Evolutionary conservation across 2,113 vertebrate species (phyloP).

Genomic region (Ceyx margarethae): DNA sequence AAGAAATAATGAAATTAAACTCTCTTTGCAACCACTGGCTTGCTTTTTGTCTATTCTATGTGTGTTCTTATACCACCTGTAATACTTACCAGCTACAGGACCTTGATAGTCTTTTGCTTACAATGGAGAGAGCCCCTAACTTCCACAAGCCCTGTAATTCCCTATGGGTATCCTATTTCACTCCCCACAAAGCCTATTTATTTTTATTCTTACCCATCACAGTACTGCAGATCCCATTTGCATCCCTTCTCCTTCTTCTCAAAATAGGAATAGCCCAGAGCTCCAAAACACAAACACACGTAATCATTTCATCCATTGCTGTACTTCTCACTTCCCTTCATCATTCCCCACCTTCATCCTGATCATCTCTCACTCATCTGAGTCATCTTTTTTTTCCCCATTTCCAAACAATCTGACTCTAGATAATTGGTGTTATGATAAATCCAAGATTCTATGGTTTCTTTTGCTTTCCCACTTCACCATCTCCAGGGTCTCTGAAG

Average conservation of each 20-base stretch:
- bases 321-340: not conserved
- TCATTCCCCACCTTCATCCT: not conserved
- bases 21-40: not conserved
- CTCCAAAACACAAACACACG: not conserved
- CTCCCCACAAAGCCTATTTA: not conserved
- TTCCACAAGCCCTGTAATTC: not conserved
- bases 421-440: no score
- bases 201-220: not conserved
- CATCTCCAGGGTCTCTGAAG: accelerated
- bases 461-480: not conserved
- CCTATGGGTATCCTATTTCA: not conserved
- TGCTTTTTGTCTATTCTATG: not conserved
- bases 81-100: not conserved
- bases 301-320: not conserved
- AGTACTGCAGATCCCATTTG: not conserved
- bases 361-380: not conserved
- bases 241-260: not conserved
- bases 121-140: not conserved
- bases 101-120: not conserved
- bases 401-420: not conserved
- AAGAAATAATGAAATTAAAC: not conserved
- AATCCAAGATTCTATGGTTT: not conserved
- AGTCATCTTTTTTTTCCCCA: not conserved
- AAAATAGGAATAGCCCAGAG: not conserved
- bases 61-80: not conserved